Conservation (phyloP, 64 coral and sea anemone genomes). For the Pachyseris speciosa region DNA sequence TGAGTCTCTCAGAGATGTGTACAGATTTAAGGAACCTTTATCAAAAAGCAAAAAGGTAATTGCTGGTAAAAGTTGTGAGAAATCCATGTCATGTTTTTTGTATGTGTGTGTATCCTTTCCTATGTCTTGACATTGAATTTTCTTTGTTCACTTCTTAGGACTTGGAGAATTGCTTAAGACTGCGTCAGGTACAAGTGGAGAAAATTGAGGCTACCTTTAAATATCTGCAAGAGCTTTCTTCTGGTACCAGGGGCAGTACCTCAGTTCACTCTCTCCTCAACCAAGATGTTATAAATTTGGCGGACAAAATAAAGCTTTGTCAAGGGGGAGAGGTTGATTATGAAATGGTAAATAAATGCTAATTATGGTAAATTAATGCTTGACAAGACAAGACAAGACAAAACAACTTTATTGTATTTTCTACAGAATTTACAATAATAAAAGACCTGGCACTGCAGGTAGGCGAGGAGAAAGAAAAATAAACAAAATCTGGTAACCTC, state of each 20-base stretch:
- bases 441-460: too few species aligned
- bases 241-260: not conserved
- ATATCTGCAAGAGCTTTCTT: constrained; percentile 7
- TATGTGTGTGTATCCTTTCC: too few species aligned
- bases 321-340: constrained; percentile 19
- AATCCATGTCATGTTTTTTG: too few species aligned
- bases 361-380: too few species aligned
- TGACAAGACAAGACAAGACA: too few species aligned
- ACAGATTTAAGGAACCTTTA: constrained; percentile 46
- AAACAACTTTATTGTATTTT: too few species aligned
- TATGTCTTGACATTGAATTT: not conserved
- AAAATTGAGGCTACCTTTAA: constrained; percentile 46
- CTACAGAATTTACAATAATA: too few species aligned
- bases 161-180: constrained; percentile 14
- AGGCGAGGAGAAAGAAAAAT: too few species aligned
- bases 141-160: constrained; percentile 4
- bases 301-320: constrained; percentile 1
- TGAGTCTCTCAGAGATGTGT: constrained; percentile 34
- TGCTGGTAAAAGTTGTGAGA: too few species aligned
- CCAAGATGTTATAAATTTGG: constrained; percentile 12
- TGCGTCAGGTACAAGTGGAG: constrained; percentile 26
- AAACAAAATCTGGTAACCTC: too few species aligned
- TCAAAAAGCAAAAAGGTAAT: constrained; percentile 29
- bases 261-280: not conserved
- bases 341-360: constrained; percentile 37